phyloP scores from a whole-genome alignment of 2,888 invertebrate genomes.

The Argyra leucocephala region DNA sequence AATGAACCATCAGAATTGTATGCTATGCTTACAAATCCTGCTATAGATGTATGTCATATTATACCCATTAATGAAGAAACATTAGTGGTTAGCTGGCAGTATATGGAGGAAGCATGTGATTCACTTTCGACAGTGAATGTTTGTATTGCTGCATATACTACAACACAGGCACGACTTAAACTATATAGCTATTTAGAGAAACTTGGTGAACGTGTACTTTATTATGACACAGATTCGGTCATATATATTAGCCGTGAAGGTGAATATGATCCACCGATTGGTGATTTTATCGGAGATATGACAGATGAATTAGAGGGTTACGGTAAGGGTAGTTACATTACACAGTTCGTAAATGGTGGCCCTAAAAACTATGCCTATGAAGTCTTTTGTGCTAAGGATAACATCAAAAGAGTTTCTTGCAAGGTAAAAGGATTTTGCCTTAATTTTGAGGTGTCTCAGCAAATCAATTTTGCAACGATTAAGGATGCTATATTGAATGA shows the following conservation, averaged over 20 bases:
- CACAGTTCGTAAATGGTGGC: neutral
- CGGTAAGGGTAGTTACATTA: neutral
- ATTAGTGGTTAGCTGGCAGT: neutral
- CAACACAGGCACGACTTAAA: conserved; percentile 32
- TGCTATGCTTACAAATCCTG: conserved; percentile 11
- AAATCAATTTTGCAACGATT: neutral
- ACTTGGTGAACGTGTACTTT: conserved; percentile 32
- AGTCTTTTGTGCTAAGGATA: neutral
- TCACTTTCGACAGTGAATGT: too few species aligned
- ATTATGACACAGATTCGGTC: conserved; percentile 37
- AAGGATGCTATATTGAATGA: neutral
- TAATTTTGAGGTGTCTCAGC: neutral
- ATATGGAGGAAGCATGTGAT: too few species aligned
- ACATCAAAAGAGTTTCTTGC: neutral
- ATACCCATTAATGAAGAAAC: conserved; percentile 11
- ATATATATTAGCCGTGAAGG: conserved; percentile 27
- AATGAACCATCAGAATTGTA: conserved; percentile 16
- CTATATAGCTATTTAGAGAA: conserved; percentile 32
- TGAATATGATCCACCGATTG: conserved; percentile 23
- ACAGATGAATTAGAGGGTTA: neutral
- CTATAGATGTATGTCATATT: too few species aligned
- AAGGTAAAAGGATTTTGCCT: neutral
- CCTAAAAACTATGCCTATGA: neutral
- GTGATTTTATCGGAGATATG: too few species aligned
- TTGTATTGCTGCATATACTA: conserved; percentile 36